Percentiles rank a stretch among this genome's conserved stretches.
Conservation (phyloP, 2,797 vertebrate genomes). For the Leptodactylus fallax region DNA sequence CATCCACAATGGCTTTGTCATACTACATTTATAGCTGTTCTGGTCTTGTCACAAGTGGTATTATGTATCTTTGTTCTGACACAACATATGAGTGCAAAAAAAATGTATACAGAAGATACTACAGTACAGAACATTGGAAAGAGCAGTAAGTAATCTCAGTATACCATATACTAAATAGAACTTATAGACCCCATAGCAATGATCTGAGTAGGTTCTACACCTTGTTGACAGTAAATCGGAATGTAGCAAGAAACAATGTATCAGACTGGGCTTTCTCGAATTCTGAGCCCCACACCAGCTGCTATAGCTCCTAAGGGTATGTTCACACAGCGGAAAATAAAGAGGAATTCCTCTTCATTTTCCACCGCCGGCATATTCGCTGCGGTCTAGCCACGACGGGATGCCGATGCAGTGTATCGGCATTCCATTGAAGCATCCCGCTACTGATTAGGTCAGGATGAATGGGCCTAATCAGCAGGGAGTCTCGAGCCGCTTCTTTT, state of each 20-base stretch:
- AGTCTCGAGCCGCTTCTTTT: no score
- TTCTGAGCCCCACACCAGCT: neutral
- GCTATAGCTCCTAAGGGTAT: neutral
- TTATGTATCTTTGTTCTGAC: constrained; percentile 64
- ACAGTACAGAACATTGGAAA: constrained; percentile 24
- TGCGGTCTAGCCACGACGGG: no score
- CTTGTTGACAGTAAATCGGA: neutral
- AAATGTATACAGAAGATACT: constrained; percentile 36
- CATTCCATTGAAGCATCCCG: no score
- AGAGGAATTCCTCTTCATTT: no score
- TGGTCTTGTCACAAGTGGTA: constrained; percentile 62
- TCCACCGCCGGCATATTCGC: no score
- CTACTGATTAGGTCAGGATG: no score
- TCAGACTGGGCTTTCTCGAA: neutral
- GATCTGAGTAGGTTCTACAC: no score
- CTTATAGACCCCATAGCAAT: neutral
- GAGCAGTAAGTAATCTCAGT: constrained; percentile 32
- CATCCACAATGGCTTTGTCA: constrained; percentile 58
- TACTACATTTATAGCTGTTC: constrained; percentile 51
- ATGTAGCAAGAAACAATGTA: neutral
- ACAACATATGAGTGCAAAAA: constrained; percentile 52
- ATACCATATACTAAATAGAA: neutral
- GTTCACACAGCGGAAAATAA: no score
- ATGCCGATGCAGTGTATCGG: no score
- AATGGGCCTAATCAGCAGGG: no score